Evolutionary conservation across 2,113 vertebrate genomes (phyloP).

Genomic region (Coptodon rendalli): DNA sequence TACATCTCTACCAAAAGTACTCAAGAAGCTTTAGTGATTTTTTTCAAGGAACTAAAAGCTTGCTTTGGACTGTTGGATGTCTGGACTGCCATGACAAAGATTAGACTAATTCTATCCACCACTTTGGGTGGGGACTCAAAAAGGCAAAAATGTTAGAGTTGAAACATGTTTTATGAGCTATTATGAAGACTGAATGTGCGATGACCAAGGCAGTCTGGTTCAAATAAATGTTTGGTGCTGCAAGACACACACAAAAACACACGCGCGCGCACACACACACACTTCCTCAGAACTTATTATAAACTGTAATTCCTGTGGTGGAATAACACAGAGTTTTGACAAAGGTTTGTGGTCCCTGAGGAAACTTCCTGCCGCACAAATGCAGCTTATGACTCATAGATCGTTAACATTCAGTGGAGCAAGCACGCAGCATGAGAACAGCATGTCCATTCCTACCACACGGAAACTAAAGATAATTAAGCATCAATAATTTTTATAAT

Average conservation of each 20-base stretch:
- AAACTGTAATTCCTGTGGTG: not conserved
- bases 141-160: not conserved
- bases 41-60: not conserved
- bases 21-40: not conserved
- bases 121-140: not conserved
- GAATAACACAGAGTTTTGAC: not conserved
- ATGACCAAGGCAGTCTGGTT: not conserved
- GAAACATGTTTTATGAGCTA: not conserved
- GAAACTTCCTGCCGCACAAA: not conserved
- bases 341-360: not conserved
- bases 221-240: not conserved
- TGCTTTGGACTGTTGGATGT: not conserved
- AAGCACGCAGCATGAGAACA: not conserved
- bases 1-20: not conserved
- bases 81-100: not conserved
- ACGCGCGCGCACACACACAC: not conserved
- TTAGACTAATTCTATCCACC: not conserved
- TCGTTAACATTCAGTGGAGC: conserved; percentile 58
- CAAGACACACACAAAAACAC: not conserved
- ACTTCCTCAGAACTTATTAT: not conserved
- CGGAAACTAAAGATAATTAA: not conserved
- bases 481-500: not conserved
- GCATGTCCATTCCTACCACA: not conserved
- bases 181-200: not conserved
- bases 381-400: conserved; percentile 46